Conservation (phyloP, 1,140 invertebrate species). For the Pantala flavescens region DNA sequence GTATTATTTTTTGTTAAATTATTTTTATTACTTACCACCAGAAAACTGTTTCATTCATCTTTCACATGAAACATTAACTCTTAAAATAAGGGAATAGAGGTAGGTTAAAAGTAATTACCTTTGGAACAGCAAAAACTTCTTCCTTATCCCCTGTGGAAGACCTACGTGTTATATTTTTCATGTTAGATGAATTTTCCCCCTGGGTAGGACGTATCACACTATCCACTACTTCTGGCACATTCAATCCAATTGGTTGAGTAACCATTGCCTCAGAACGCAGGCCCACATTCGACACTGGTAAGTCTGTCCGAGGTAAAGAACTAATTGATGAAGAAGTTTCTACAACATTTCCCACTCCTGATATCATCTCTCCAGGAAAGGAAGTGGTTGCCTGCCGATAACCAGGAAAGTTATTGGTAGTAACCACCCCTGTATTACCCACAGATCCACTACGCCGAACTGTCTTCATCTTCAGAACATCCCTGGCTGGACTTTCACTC, state of each 20-base stretch:
- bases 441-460: background rate
- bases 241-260: background rate
- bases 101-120: slow-evolving; percentile 28
- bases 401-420: background rate
- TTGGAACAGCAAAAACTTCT: slow-evolving; percentile 42
- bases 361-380: background rate
- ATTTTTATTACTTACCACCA: too few species aligned
- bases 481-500: background rate
- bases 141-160: slow-evolving; percentile 35
- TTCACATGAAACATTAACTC: background rate
- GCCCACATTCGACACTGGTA: background rate
- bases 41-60: too few species aligned
- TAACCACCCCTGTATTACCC: background rate
- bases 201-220: background rate
- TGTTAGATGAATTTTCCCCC: background rate
- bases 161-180: slow-evolving; percentile 27
- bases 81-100: slow-evolving; percentile 14
- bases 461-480: background rate
- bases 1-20: too few species aligned
- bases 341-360: background rate
- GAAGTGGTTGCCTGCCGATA: background rate
- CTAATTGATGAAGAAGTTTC: too few species aligned
- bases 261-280: background rate
- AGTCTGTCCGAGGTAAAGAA: background rate
- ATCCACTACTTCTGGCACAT: background rate